phyloP scores from a whole-genome alignment of 2,888 invertebrate genomes.

The Oegoconia quadripuncta region DNA sequence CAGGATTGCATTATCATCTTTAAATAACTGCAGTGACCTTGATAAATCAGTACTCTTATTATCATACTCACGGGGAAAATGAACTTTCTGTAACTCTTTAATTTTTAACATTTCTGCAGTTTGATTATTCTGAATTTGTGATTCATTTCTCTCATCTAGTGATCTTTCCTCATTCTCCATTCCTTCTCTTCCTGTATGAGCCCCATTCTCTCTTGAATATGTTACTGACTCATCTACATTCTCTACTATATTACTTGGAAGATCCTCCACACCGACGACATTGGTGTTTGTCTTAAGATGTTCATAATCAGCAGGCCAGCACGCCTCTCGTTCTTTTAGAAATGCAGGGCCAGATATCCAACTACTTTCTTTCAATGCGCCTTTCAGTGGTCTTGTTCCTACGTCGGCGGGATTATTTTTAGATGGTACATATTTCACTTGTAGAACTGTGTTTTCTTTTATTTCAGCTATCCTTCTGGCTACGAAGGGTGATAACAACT shows the following conservation, averaged over 20 bases:
- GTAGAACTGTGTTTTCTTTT: constrained; percentile 1
- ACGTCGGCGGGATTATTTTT: constrained; percentile 2
- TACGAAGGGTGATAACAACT: constrained; percentile 19
- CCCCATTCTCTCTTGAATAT: too few species aligned
- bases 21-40: background rate
- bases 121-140: too few species aligned
- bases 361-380: background rate
- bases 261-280: too few species aligned
- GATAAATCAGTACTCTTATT: background rate
- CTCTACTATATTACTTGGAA: too few species aligned
- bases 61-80: background rate
- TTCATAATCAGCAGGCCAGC: too few species aligned
- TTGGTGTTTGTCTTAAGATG: too few species aligned
- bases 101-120: too few species aligned
- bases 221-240: too few species aligned
- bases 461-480: constrained; percentile 15
- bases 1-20: background rate
- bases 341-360: background rate
- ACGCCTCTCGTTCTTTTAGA: too few species aligned
- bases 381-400: background rate
- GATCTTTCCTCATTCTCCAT: too few species aligned
- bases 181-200: too few species aligned
- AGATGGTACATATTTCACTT: background rate
- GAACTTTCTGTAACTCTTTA: constrained; percentile 1
- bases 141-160: too few species aligned